Evolutionary conservation across 2,888 invertebrate species (phyloP).

Genomic region (Lasiommata megera): DNA sequence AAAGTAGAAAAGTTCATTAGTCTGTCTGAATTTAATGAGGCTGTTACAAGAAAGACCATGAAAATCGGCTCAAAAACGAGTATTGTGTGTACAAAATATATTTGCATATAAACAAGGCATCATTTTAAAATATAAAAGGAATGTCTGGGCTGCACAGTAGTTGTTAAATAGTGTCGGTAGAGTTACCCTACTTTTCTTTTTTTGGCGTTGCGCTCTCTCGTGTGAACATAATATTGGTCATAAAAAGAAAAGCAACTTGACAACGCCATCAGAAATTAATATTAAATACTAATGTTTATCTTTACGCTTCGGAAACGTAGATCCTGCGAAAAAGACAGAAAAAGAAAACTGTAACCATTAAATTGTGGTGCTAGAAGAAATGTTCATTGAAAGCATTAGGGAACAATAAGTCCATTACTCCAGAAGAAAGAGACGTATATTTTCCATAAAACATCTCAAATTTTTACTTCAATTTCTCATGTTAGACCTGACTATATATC

Average conservation of each 20-base stretch:
- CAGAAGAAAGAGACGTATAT: too few relatives aligned
- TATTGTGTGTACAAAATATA: constrained; percentile 45
- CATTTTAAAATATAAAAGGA: constrained; percentile 30
- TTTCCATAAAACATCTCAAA: too few relatives aligned
- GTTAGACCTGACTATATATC: too few relatives aligned
- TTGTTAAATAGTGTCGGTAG: constrained; percentile 19
- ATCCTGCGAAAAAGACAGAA: too few relatives aligned
- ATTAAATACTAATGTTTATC: too few relatives aligned
- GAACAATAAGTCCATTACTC: too few relatives aligned
- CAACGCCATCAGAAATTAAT: background rate
- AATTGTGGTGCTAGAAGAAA: too few relatives aligned
- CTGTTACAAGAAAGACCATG: constrained; percentile 52
- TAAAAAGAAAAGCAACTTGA: constrained; percentile 13
- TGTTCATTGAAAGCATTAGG: too few relatives aligned
- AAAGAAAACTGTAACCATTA: too few relatives aligned
- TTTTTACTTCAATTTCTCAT: too few relatives aligned
- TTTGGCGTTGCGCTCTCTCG: constrained; percentile 12
- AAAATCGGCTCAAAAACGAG: constrained; percentile 56
- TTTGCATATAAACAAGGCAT: constrained; percentile 40
- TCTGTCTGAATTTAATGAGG: constrained; percentile 46
- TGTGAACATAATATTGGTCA: background rate
- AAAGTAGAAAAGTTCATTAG: constrained; percentile 24
- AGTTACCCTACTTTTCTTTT: constrained; percentile 30
- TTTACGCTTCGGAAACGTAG: too few relatives aligned
- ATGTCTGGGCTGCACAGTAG: constrained; percentile 24